Evolutionary conservation across 2,888 invertebrate species (phyloP).

Genomic region (Minunthozetes semirufus): DNA sequence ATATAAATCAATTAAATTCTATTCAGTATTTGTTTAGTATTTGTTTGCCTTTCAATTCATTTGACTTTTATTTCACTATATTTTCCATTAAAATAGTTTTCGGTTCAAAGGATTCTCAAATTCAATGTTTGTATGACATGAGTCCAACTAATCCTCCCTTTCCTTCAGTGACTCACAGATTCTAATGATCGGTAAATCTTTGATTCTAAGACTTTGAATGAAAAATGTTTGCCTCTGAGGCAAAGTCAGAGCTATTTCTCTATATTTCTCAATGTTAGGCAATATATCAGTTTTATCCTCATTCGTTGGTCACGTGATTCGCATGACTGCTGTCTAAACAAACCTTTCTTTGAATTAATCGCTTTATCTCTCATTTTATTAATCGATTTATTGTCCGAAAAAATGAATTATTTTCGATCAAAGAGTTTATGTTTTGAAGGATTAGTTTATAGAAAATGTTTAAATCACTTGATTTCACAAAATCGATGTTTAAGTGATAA

Average conservation of each 20-base stretch:
- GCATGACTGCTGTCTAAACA: neutral
- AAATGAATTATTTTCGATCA: neutral
- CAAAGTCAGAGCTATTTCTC: too few species aligned
- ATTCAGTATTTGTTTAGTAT: neutral
- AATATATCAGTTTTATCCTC: too few species aligned
- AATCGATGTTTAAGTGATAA: neutral
- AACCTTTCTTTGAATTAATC: neutral
- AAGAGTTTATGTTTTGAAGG: neutral
- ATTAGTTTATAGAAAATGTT: neutral
- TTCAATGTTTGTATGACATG: too few species aligned
- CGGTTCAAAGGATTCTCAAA: too few species aligned
- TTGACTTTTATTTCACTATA: neutral
- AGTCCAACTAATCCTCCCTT: too few species aligned
- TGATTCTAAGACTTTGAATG: too few species aligned
- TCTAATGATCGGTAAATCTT: too few species aligned
- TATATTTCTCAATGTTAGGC: too few species aligned
- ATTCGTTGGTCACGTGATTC: slow-evolving; percentile 8
- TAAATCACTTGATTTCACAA: neutral
- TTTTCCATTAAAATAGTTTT: too few species aligned
- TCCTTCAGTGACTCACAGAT: too few species aligned
- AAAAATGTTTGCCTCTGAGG: too few species aligned
- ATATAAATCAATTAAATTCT: neutral
- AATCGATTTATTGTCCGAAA: neutral
- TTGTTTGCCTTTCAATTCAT: neutral
- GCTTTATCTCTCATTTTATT: neutral